Evolutionary conservation across 35 echinoderm and acorn worm genomes (phyloP), one percentile per base, ranked within the genome.

Genomic region (Acanthaster planci): DNA sequence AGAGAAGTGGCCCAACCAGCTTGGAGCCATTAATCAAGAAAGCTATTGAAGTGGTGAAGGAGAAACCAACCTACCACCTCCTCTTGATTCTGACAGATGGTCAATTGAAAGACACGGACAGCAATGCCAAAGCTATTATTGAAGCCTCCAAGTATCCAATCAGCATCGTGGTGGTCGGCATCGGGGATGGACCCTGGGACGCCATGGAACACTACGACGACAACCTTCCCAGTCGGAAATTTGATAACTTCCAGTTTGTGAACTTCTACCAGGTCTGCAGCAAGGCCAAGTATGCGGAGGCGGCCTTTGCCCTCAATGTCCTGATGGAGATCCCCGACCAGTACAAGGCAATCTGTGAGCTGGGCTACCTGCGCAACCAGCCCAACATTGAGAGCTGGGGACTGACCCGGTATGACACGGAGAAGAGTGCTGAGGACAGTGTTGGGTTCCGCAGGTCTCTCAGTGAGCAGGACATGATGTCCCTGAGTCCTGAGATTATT

Each of bases 241-340:
- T 99, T 84, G 96, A 99, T 51, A 99, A 99, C 79, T 93, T 99
- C 55, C 96, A 99, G 79, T 99, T 99, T 76, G 96, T 99, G 18
- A 91, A 93, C 79, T 99, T 94, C 60, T 91, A 98, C 34, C 85
- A 99, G 31, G 92, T 94, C 17, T 90, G 89, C 44, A 76, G 84
- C 31, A 94, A 99, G 40, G 86, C 86, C 3, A 86, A 91, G 76
- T 87, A 99, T 30, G 88, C 96, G 8, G 92, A 94, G 56, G 85
- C 92, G 4, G 96, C 91, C 0, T 87, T 99, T 55, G 96, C 96
- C 21, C 76, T 99, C 1, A 85, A 99, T 50, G 87, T 87, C 37
- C 37, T 99, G 4, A 99, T 99, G 96, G 96, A 99, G 67, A 86
- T 99, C n/a, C 96, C 92, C 0, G 96, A 94, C 72, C 96, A 94